Evolutionary conservation across 2,113 vertebrate genomes (phyloP), one percentile per base, ranked within the genome.

Genomic region (Myxocyprinus asiaticus): DNA sequence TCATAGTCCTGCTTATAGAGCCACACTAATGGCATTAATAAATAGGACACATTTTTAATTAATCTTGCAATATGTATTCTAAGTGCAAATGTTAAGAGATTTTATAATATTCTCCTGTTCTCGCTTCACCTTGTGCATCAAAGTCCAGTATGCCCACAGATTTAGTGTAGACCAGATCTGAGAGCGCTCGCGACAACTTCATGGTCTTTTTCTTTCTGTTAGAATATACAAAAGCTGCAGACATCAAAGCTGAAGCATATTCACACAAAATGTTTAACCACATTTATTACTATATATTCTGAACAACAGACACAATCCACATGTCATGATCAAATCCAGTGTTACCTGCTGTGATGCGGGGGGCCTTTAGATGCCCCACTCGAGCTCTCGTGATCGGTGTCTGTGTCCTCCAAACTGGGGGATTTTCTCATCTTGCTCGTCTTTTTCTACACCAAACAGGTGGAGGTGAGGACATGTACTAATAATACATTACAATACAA

Each of bases 141-240:
- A 98, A 92, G 11, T 99, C 97, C 0, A 95, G 94, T 53, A 91
- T 89, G 76, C 96, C 98, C 73, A 99, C 97, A 7, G 98, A 99
- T 68, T 95, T 91, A 0, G 95, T 99, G 89, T 99, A 99, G 79
- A 99, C 98, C 85, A 99, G 92, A 87, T 99, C 98, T 1, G 98
- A 99, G 53, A 99, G 93, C 0, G 98, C 98, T 62, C 98, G 92
- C 4, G 95, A 98, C 55, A 99, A 88, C 86, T 98, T 96, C 98
- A 99, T 95, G 6, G 97, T 99, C 87, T 98, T 99, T 93, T 96
- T 98, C 89, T 96, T 92, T 78, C 93, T 94, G 82, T 33, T 22
- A 17, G 10, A 56, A 45, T n/a, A 82, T 51, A 59, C 12, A 67
- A 53, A 9, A 76, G 51, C 9, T 8, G 62, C 6, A 65, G 42